phyloP scores from a whole-genome alignment of 2,888 invertebrate species.

The Plutella xylostella region DNA sequence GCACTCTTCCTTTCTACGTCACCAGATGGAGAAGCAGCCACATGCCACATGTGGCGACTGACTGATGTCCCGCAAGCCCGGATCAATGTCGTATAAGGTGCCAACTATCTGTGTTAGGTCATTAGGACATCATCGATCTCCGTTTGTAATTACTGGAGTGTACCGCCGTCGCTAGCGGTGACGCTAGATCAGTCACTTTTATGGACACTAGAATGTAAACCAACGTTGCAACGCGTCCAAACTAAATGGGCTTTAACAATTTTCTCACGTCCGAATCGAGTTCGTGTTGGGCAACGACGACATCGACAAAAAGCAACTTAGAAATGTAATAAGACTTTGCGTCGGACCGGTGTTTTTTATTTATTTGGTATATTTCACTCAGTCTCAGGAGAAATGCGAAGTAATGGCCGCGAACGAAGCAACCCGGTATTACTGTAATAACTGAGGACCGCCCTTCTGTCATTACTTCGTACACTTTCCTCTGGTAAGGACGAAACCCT shows the following conservation, averaged over 20 bases:
- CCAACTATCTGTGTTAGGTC: background rate
- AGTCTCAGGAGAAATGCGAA: conserved; percentile 50
- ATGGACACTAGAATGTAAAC: too few relatives aligned
- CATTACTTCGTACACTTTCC: conserved; percentile 60
- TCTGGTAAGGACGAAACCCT: conserved; percentile 40
- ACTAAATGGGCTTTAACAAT: too few relatives aligned
- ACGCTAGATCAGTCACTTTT: too few relatives aligned
- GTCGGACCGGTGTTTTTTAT: conserved; percentile 60
- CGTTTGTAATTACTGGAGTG: too few relatives aligned
- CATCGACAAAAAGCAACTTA: conserved; percentile 61
- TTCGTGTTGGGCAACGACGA: conserved; percentile 59
- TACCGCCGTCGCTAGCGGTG: too few relatives aligned
- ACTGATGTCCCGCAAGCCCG: too few relatives aligned
- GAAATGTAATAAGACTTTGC: conserved; percentile 67
- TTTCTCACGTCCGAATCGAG: conserved; percentile 62
- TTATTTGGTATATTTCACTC: conserved; percentile 44
- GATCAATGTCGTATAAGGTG: too few relatives aligned
- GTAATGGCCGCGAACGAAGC: conserved; percentile 57
- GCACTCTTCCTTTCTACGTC: conserved; percentile 65
- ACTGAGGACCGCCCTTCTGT: conserved; percentile 58
- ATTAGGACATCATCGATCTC: conserved; percentile 1
- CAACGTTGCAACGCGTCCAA: too few relatives aligned
- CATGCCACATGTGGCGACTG: background rate
- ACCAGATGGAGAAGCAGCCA: conserved; percentile 14
- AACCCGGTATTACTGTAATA: conserved; percentile 65